phyloP scores from a whole-genome alignment of 1,140 invertebrate species.

The Ceratoteleas bidentatus region DNA sequence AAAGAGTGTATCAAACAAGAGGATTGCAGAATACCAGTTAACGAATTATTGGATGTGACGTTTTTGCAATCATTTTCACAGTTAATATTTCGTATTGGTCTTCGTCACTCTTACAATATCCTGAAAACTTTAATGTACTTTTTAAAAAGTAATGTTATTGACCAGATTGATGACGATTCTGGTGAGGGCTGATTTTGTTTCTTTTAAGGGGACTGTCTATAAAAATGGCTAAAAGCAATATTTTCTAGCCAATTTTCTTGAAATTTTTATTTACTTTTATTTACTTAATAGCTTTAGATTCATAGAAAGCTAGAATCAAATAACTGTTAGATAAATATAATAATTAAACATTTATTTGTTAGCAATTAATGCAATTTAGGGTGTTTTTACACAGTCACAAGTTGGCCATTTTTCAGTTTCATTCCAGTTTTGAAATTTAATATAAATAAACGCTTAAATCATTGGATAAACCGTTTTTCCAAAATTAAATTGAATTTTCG shows the following conservation, averaged over 20 bases:
- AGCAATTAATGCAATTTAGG: too few relatives aligned
- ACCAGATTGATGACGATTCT: constrained; percentile 9
- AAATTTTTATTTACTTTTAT: too few relatives aligned
- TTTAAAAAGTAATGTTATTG: constrained; percentile 46
- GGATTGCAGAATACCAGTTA: background rate
- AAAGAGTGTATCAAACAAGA: constrained; percentile 28
- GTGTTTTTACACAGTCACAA: too few relatives aligned
- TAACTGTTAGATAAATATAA: too few relatives aligned
- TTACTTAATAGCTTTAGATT: too few relatives aligned
- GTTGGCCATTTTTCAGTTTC: too few relatives aligned
- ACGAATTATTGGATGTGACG: constrained; percentile 31
- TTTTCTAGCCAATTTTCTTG: too few relatives aligned
- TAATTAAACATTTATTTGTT: too few relatives aligned
- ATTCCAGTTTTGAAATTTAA: background rate
- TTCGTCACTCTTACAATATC: constrained; percentile 45
- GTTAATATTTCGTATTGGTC: constrained; percentile 46
- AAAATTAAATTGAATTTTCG: too few relatives aligned
- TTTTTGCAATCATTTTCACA: constrained; percentile 56
- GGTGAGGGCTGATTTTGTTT: constrained; percentile 26
- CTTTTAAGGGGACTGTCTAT: too few relatives aligned
- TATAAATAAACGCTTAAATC: background rate
- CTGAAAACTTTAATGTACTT: constrained; percentile 62
- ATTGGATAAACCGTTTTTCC: background rate
- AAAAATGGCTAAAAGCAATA: too few relatives aligned
- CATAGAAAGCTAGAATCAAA: too few relatives aligned